Evolutionary conservation across 92 coral and sea anemone genomes (phyloP).

Genomic region (Siderastrea siderea): DNA sequence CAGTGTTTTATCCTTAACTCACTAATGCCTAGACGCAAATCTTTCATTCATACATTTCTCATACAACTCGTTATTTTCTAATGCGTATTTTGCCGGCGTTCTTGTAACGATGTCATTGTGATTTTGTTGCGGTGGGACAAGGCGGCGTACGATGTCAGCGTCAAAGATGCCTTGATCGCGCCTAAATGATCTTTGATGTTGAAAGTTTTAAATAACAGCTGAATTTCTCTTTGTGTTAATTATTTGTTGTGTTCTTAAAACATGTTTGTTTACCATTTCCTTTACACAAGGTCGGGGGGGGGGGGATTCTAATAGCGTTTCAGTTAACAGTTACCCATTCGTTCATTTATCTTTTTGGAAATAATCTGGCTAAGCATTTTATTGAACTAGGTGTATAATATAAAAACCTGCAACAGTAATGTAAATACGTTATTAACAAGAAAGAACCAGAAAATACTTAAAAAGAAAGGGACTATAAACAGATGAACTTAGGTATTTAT

Average conservation of each 20-base stretch:
- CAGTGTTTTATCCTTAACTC: no score
- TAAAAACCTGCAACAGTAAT: neutral
- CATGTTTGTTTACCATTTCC: no score
- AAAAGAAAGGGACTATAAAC: neutral
- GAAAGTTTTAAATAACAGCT: no score
- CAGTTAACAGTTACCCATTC: neutral
- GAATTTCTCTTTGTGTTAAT: no score
- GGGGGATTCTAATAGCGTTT: neutral
- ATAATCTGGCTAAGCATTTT: neutral
- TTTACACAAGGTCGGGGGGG: neutral
- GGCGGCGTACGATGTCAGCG: no score
- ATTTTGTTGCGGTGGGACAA: no score
- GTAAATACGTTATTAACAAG: slow-evolving; percentile 7
- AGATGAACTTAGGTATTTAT: slow-evolving; percentile 10
- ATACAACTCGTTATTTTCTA: neutral
- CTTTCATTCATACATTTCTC: neutral
- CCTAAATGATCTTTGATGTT: no score
- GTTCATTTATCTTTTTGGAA: neutral
- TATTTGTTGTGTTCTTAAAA: no score
- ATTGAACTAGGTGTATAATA: neutral
- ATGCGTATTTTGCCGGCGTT: no score
- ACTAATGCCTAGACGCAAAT: neutral
- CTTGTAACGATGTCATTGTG: no score
- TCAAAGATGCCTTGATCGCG: no score
- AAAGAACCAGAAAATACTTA: neutral